These are phyloP conservation scores for Rallus crepitans DNA, from an alignment of 2,797 vertebrate genomes.

Conservation along the genomic window DNA sequence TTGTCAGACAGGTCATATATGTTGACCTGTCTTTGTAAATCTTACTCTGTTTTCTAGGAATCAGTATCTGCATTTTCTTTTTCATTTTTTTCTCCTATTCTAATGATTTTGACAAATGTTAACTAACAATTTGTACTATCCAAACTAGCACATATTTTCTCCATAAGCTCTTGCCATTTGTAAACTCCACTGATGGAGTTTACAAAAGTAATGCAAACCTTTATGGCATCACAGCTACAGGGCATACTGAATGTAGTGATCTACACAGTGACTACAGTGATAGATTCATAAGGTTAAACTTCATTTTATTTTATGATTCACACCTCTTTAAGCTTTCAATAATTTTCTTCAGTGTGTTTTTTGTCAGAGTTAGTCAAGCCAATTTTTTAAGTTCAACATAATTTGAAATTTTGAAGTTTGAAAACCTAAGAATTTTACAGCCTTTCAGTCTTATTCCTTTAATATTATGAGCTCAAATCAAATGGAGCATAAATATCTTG, in stretches of 20 bases:
- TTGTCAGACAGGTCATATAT: not conserved
- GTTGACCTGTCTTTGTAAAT: not conserved
- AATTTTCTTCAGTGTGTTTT: not conserved
- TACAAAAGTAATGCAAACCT: not conserved
- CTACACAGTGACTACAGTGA: not conserved
- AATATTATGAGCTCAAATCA: not conserved
- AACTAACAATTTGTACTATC: not conserved
- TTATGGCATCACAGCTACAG: not conserved
- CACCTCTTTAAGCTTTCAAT: not conserved
- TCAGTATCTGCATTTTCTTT: not conserved
- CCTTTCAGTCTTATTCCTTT: not conserved
- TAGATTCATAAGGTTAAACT: not conserved
- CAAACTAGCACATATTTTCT: not conserved
- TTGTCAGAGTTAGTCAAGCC: not conserved
- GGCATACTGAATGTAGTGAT: not conserved
- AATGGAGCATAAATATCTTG: not conserved
- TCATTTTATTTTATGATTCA: not conserved
- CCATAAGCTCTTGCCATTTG: not conserved
- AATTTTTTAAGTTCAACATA: not conserved
- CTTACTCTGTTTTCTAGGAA: not conserved
- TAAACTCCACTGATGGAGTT: not conserved
- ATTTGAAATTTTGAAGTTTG: not conserved
- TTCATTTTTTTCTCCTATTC: rapidly evolving
- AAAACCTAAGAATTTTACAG: not conserved
- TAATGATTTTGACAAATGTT: not conserved